Conservation (phyloP, 92 coral and sea anemone species). For the Palythoa heliodiscus region DNA sequence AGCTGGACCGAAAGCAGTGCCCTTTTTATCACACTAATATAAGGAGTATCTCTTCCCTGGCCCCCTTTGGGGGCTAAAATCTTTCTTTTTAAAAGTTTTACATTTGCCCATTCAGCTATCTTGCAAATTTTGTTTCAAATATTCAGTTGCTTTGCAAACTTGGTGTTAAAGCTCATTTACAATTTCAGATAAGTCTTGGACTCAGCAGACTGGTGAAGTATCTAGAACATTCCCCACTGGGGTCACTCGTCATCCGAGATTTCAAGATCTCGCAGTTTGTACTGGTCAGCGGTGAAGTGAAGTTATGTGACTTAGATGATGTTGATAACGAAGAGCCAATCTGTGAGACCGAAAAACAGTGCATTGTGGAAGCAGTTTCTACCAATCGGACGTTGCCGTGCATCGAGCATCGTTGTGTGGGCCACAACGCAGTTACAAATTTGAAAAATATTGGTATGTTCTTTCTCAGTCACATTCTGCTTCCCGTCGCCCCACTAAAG, state of each 20-base stretch:
- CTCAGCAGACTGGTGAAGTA: slow-evolving; percentile 74
- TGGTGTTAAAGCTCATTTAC: not conserved
- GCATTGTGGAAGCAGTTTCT: slow-evolving; percentile 71
- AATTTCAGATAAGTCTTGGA: slow-evolving; percentile 80
- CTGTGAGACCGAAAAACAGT: slow-evolving; percentile 63
- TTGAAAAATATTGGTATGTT: slow-evolving; percentile 57
- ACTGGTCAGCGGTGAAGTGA: slow-evolving; percentile 82
- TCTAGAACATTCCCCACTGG: slow-evolving; percentile 81
- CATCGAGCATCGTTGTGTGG: slow-evolving; percentile 64
- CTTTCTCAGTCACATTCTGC: slow-evolving; percentile 72
- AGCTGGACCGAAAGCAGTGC: too few relatives aligned
- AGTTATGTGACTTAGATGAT: slow-evolving; percentile 89
- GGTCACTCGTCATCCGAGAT: slow-evolving; percentile 89
- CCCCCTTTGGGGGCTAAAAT: too few relatives aligned
- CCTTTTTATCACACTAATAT: too few relatives aligned
- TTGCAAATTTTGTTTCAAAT: too few relatives aligned
- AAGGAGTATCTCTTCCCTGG: too few relatives aligned
- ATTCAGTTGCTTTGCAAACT: too few relatives aligned
- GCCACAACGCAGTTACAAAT: slow-evolving; percentile 70
- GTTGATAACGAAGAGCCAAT: slow-evolving; percentile 86
- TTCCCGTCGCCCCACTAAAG: slow-evolving; percentile 80
- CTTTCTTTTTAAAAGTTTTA: too few relatives aligned
- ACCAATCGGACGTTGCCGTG: slow-evolving; percentile 74
- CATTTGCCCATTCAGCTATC: too few relatives aligned
- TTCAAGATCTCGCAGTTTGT: slow-evolving; percentile 89